Evolutionary conservation across 1,140 invertebrate species (phyloP).

Genomic region (Gyrodactylus salaris): DNA sequence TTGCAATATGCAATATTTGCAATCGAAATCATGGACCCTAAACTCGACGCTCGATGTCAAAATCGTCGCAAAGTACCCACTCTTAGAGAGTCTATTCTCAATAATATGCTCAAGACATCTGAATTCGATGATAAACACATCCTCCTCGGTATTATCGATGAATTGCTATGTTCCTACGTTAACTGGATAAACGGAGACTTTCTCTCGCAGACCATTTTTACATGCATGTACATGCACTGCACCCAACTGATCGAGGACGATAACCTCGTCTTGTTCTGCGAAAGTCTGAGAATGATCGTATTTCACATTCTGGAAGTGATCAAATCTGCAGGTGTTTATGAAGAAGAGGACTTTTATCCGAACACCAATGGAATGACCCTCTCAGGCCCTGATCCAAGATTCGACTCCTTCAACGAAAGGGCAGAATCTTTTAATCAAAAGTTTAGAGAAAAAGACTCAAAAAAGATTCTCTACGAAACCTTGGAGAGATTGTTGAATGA

Average conservation of each 20-base stretch:
- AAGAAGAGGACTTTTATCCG: slow-evolving; percentile 6
- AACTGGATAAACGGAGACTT: slow-evolving; percentile 1
- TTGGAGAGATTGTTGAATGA: background rate
- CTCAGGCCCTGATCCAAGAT: background rate
- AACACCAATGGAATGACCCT: background rate
- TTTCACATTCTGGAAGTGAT: background rate
- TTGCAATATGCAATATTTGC: slow-evolving; percentile 1
- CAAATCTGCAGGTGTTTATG: background rate
- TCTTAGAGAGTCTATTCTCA: background rate
- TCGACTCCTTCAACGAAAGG: background rate
- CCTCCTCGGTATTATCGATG: background rate
- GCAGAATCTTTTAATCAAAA: background rate
- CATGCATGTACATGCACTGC: slow-evolving; percentile 3
- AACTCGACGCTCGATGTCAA: slow-evolving; percentile 1
- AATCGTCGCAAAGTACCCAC: background rate
- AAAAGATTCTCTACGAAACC: background rate
- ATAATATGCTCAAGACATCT: background rate
- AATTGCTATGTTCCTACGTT: background rate
- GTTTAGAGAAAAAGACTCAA: background rate
- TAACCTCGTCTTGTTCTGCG: background rate
- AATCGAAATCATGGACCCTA: slow-evolving; percentile 4
- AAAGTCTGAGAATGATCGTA: background rate
- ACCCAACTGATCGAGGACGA: slow-evolving; percentile 1
- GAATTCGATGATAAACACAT: background rate
- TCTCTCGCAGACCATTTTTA: background rate